phyloP scores from a whole-genome alignment of 2,797 vertebrate species.

The Potorous gilbertii region DNA sequence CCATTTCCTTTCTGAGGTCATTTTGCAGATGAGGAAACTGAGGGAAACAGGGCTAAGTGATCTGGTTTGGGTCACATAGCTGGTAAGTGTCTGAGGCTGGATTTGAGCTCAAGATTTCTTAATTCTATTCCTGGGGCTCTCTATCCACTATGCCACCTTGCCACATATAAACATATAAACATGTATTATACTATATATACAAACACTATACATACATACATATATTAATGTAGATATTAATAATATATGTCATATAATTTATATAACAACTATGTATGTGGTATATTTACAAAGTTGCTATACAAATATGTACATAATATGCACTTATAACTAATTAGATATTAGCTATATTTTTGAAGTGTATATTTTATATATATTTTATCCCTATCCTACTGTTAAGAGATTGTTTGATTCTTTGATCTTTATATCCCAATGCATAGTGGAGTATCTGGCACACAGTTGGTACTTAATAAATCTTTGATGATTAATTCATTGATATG shows the following conservation, averaged over 20 bases:
- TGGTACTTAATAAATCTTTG: background rate
- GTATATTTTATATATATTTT: background rate
- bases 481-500: background rate
- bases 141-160: background rate
- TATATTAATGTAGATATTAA: background rate
- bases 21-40: background rate
- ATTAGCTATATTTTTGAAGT: background rate
- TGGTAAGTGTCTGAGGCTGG: background rate
- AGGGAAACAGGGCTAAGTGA: background rate
- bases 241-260: background rate
- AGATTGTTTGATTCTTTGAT: background rate
- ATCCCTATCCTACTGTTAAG: background rate
- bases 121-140: background rate
- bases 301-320: background rate
- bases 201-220: background rate
- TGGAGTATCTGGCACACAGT: background rate
- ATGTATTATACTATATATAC: too few relatives aligned
- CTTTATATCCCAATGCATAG: background rate
- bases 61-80: background rate
- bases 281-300: background rate
- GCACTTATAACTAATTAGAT: background rate
- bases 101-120: background rate
- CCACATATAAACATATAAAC: background rate
- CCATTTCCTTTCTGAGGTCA: background rate
- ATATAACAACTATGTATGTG: background rate